Evolutionary conservation across 2,797 vertebrate species (phyloP), one percentile per base, ranked within the genome.

Genomic region (Cheirogaleus major): DNA sequence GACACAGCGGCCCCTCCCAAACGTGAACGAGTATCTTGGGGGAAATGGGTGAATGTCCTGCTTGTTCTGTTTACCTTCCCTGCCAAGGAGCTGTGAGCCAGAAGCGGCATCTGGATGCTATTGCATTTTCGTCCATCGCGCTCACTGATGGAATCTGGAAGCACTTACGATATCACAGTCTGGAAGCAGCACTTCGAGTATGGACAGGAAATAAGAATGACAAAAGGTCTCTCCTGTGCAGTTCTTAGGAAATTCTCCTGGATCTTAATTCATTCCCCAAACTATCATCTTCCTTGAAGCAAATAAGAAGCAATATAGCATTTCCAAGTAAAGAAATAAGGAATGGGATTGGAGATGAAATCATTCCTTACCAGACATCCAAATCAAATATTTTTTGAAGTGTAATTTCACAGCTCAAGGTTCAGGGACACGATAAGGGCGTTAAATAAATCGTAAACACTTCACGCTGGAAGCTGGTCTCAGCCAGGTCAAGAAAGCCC

Each of bases 61-160:
- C 89, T n/a, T 38, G 83, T 88, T 97, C 95, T 11, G n/a, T 96
- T 93, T 0, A 0, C 91, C 96, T 93, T 96, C 80, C 97, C 97
- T 94, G 79, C 96, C 92, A 94, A 93, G 95, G 95, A 92, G 92
- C 90, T 87, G 92, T 97, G 98, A 96, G 94, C 97, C 96, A 95
- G 96, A 94, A 89, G 92, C 78, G 85, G 81, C 98, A 96, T 97
- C 98, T 98, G 97, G 97, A 96, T 95, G 93, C 96, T 52, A 95
- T 97, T 97, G 89, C 81, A 70, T 96, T 96, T 95, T 93, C 93
- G 88, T 97, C 96, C 88, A 69, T 78, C 32, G 91, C 96, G 93
- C 95, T 94, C 96, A 96, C 80, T 83, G 76, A 13, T 32, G n/a
- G 70, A 11, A 38, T 84, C 92, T 25, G 93, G 89, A 88, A 32